Evolutionary conservation across 1,140 invertebrate species (phyloP).

Genomic region (Trichonephila clavipes): DNA sequence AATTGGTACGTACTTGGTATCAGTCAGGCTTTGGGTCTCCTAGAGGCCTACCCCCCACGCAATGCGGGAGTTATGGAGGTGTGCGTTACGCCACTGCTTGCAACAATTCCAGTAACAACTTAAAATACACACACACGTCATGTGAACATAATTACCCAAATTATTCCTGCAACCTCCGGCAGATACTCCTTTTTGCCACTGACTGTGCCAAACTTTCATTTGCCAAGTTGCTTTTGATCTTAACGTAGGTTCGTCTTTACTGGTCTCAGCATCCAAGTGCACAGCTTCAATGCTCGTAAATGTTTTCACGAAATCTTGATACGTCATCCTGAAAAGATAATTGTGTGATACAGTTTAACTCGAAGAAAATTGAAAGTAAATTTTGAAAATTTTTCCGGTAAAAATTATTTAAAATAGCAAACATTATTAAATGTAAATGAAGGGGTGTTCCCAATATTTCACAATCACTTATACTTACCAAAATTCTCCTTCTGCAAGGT

Average conservation of each 20-base stretch:
- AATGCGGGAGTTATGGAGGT: too few relatives aligned
- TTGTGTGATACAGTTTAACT: neutral
- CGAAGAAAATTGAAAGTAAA: neutral
- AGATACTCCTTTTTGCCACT: slow-evolving; percentile 92
- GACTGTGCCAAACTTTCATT: slow-evolving; percentile 77
- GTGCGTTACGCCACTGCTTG: too few relatives aligned
- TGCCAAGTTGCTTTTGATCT: slow-evolving; percentile 91
- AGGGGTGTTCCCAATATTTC: neutral
- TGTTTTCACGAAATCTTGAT: slow-evolving; percentile 90
- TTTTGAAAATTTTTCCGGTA: neutral
- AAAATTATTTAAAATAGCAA: neutral
- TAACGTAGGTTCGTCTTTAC: slow-evolving; percentile 90
- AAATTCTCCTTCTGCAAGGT: slow-evolving; percentile 65
- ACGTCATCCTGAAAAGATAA: slow-evolving; percentile 86
- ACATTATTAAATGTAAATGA: too few relatives aligned
- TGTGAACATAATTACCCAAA: slow-evolving; percentile 83
- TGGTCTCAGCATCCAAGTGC: slow-evolving; percentile 92
- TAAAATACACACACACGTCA: neutral
- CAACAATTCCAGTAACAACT: too few relatives aligned
- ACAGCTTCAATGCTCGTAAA: slow-evolving; percentile 93
- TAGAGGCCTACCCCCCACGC: too few relatives aligned
- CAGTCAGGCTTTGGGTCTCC: too few relatives aligned
- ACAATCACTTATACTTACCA: slow-evolving; percentile 45
- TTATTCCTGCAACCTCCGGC: slow-evolving; percentile 95
- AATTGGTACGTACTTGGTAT: too few relatives aligned